phyloP scores from a whole-genome alignment of 2,797 vertebrate genomes.

The Siniperca undulata region DNA sequence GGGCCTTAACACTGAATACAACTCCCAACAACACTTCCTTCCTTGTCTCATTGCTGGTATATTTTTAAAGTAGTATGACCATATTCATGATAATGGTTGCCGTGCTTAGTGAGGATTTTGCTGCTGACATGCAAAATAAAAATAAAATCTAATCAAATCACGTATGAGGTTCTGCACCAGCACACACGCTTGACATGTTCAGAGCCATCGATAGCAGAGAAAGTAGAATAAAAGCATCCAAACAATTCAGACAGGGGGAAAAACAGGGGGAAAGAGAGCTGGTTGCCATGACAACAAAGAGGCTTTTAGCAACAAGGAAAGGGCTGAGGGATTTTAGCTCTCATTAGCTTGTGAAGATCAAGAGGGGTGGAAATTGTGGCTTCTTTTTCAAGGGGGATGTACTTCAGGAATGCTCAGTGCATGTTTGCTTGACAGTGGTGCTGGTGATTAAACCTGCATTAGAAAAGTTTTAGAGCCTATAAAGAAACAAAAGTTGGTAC shows the following conservation, averaged over 20 bases:
- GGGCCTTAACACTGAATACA: neutral
- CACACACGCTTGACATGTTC: slow-evolving; percentile 20
- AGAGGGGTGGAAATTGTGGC: slow-evolving; percentile 25
- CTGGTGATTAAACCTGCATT: slow-evolving; percentile 26
- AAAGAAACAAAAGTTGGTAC: neutral
- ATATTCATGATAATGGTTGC: neutral
- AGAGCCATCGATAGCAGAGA: slow-evolving; percentile 17
- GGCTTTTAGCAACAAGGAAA: slow-evolving; percentile 48
- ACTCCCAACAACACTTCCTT: neutral
- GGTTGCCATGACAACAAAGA: slow-evolving; percentile 70
- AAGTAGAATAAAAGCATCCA: slow-evolving; percentile 37
- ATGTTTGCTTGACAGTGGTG: neutral
- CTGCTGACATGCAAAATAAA: neutral
- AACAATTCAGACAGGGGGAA: slow-evolving; percentile 37
- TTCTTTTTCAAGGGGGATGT: slow-evolving; percentile 6
- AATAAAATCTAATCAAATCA: slow-evolving; percentile 10
- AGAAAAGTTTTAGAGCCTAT: neutral
- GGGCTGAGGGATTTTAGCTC: slow-evolving; percentile 43
- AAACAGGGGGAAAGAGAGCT: neutral
- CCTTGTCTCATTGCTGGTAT: neutral
- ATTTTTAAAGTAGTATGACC: neutral
- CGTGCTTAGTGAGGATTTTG: neutral
- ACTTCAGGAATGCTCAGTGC: slow-evolving; percentile 27
- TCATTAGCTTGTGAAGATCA: slow-evolving; percentile 62
- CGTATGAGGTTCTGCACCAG: slow-evolving; percentile 24